These are phyloP conservation scores for Pocillopora grandis DNA, from an alignment of 92 coral and sea anemone genomes.

Conservation along the genomic window DNA sequence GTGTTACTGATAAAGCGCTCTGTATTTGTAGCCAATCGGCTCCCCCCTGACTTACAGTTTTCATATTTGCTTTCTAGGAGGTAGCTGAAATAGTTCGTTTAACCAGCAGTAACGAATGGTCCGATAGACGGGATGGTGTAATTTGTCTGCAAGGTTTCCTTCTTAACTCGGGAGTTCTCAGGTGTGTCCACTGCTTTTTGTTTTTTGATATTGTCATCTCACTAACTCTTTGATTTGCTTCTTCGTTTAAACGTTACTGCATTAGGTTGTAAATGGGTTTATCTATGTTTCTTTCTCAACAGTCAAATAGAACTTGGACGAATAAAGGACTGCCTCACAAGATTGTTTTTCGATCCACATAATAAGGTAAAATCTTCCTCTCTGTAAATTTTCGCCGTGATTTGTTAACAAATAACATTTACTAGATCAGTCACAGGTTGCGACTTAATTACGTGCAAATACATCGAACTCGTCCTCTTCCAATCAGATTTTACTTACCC, in stretches of 20 bases:
- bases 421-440: too few species aligned
- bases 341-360: conserved; percentile 94
- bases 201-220: neutral
- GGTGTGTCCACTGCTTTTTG: conserved; percentile 33
- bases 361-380: conserved; percentile 68
- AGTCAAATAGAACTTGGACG: conserved; percentile 85
- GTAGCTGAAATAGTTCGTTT: conserved; percentile 92
- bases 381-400: neutral
- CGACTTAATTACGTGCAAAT: too few species aligned
- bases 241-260: neutral
- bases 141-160: conserved; percentile 84
- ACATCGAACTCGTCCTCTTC: too few species aligned
- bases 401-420: neutral
- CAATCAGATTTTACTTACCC: too few species aligned
- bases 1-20: too few species aligned
- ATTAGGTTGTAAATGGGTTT: neutral
- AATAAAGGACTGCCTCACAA: conserved; percentile 88
- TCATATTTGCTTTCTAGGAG: conserved; percentile 63
- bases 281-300: neutral
- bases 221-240: neutral
- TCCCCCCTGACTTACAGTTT: neutral
- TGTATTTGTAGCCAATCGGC: too few species aligned
- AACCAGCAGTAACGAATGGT: conserved; percentile 81
- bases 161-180: conserved; percentile 87
- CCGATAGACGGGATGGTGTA: conserved; percentile 93